Evolutionary conservation across 1,140 invertebrate genomes (phyloP).

Genomic region (Drosophila ogumai): DNA sequence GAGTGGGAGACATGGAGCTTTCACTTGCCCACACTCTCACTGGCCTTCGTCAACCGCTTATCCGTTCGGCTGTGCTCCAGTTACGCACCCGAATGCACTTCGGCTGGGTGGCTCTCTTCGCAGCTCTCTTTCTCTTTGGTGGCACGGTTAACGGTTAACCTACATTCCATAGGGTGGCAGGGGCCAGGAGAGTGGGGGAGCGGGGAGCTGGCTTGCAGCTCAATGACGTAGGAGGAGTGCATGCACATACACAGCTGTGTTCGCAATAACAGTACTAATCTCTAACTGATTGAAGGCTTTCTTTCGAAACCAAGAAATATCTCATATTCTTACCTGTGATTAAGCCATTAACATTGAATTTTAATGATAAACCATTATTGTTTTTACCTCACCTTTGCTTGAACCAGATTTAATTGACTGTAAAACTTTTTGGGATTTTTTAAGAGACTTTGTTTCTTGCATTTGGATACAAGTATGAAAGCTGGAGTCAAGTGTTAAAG

Average conservation of each 20-base stretch:
- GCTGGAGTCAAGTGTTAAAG: no score
- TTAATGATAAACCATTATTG: neutral
- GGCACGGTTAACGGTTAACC: slow-evolving; percentile 27
- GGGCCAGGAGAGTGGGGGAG: no score
- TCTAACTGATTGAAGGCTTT: no score
- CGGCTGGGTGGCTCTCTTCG: neutral
- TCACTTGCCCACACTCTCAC: slow-evolving; percentile 18
- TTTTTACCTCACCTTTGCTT: neutral
- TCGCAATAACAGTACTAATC: slow-evolving; percentile 5
- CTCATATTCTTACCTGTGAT: neutral
- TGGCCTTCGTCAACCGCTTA: neutral
- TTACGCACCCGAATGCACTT: slow-evolving; percentile 32
- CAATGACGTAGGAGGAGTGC: slow-evolving; percentile 12
- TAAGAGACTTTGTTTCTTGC: no score
- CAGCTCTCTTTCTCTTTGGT: slow-evolving; percentile 2
- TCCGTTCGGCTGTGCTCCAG: slow-evolving; percentile 29
- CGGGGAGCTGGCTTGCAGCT: slow-evolving; percentile 6
- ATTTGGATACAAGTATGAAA: no score
- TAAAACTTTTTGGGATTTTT: no score
- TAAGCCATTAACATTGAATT: neutral
- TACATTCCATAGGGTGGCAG: slow-evolving; percentile 13
- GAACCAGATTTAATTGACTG: neutral
- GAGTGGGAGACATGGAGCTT: neutral
- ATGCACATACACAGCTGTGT: slow-evolving; percentile 7
- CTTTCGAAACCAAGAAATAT: neutral